These are phyloP conservation scores for Nemotelus nigrinus DNA, from an alignment of 2,888 invertebrate genomes.

Conservation along the genomic window DNA sequence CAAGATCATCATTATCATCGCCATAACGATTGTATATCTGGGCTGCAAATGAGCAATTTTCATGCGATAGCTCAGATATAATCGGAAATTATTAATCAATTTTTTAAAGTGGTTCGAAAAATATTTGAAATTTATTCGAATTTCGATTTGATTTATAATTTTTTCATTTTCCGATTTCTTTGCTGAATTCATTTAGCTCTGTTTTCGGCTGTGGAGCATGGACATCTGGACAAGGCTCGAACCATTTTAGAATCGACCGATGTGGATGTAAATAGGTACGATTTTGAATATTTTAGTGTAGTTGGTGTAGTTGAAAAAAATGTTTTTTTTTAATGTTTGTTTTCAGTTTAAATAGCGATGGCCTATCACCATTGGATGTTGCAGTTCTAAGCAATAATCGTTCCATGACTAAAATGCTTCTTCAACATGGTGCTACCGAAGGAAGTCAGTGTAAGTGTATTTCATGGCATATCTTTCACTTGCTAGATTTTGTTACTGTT, in stretches of 20 bases:
- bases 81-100: too few relatives aligned
- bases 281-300: not conserved
- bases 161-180: constrained; percentile 31
- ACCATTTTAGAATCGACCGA: constrained; percentile 92
- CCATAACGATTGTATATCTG: too few relatives aligned
- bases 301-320: constrained; percentile 1
- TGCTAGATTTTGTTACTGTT: too few relatives aligned
- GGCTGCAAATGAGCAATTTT: too few relatives aligned
- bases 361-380: constrained; percentile 89
- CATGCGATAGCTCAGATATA: too few relatives aligned
- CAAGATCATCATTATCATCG: too few relatives aligned
- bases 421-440: constrained; percentile 86
- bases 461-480: too few relatives aligned
- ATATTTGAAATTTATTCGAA: not conserved
- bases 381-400: constrained; percentile 91
- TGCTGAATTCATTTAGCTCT: constrained; percentile 73
- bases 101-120: not conserved
- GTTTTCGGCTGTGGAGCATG: constrained; percentile 95
- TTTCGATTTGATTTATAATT: not conserved
- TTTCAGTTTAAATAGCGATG: constrained; percentile 86
- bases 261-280: constrained; percentile 92
- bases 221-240: constrained; percentile 90
- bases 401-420: constrained; percentile 88
- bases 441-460: constrained; percentile 80
- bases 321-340: constrained; percentile 7